Base-by-base conservation (phyloP, 2,888 invertebrate genomes). In the Leptopilina myrica region DNA sequence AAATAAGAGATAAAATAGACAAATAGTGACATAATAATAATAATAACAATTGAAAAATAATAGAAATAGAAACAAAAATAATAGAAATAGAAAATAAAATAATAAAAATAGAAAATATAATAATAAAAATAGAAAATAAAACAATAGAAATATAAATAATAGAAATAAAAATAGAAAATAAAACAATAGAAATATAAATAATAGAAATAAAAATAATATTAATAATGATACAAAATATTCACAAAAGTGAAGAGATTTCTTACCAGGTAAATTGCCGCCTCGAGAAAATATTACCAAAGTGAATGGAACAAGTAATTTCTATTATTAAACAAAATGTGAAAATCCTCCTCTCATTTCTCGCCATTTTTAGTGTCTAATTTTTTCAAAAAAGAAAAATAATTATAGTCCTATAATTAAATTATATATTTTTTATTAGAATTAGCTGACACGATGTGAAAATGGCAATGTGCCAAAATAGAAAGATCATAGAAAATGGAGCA, bases 391-490 rank as follows among this genome's bases (percentile, higher is more conserved):
- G 1, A 9, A 26, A 66, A 40, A 43, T 66, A 33, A 33, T 33
- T 33, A 33, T 33, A 33, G 33, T 33, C 33, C 33, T 67, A 49
- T 46, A 64, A 64, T 64, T 26, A 64, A 64, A 67, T 15, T 67
- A 43, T 46, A 46, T 20, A 46, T 8, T 49, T 49, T 67, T 67
- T 20, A 20, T 67, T 67, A 43, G 20, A 46, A 67, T 67, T 69
- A 69, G 26, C 69, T 8, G 33, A 69, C 53, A 69, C 49, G 14
- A 14, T 56, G 14, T 26, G 33, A 33, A 33, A 56, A 14, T 73
- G 73, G 73, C 73, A 33, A 73, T 26, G 33, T 73, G 56, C 73
- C 73, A 73, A 56, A 33, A n/a, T 69, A n/a, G 59, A 59, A 59
- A 15, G n/a, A 14, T 5, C n/a, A 20, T 20, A 62, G 62, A 62